phyloP scores from a whole-genome alignment of 1,140 invertebrate species.

The Agraylea sexmaculata region DNA sequence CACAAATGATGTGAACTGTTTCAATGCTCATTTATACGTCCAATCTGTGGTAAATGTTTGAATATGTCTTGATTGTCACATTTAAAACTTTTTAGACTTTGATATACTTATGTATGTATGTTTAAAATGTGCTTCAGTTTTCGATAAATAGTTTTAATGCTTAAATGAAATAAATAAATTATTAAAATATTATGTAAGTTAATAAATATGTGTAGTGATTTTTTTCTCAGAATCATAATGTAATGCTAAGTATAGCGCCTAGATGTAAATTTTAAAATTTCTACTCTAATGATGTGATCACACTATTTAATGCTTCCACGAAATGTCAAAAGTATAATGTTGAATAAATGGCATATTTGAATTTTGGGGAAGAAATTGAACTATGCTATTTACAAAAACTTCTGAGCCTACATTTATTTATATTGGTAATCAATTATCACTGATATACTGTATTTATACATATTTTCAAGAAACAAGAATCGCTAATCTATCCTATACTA shows the following conservation, averaged over 20 bases:
- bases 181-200: background rate
- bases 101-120: too few species aligned
- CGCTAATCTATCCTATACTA: background rate
- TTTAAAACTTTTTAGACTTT: too few species aligned
- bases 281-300: conserved; percentile 19
- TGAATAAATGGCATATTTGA: conserved; percentile 20
- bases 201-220: conserved; percentile 10
- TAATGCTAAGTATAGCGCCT: conserved; percentile 19
- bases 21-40: conserved; percentile 23
- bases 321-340: conserved; percentile 8
- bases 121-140: too few species aligned
- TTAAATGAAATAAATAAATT: background rate
- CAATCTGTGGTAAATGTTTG: too few species aligned
- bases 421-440: too few species aligned
- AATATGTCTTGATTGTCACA: too few species aligned
- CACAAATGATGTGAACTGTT: conserved; percentile 17
- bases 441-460: too few species aligned
- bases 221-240: conserved; percentile 17
- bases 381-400: conserved; percentile 16
- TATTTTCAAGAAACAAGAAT: too few species aligned
- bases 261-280: conserved; percentile 13
- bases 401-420: too few species aligned
- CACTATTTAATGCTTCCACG: conserved; percentile 21
- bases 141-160: too few species aligned
- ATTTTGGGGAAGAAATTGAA: conserved; percentile 23